Conservation (phyloP, 2,113 vertebrate genomes). For the Zosterops lateralis region DNA sequence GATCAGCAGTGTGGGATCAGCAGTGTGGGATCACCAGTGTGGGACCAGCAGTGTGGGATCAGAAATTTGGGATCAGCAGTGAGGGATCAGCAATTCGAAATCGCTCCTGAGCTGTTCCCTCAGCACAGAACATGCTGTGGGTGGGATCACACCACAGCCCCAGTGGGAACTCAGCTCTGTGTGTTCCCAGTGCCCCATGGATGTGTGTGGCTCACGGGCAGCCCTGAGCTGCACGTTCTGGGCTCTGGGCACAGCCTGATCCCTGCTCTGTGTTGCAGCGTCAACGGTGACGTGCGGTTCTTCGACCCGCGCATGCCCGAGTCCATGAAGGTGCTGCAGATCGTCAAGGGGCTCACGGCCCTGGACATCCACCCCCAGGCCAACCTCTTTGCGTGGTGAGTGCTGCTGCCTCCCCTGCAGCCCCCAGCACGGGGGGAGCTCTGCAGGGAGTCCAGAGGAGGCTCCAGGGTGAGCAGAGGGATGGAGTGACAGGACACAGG, state of each 20-base stretch:
- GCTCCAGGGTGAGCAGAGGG: not conserved
- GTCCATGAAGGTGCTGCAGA: conserved; percentile 91
- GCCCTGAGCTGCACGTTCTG: accelerated
- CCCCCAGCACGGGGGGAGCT: not conserved
- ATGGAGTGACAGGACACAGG: not conserved
- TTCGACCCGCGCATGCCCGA: conserved; percentile 90
- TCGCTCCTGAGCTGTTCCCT: not conserved
- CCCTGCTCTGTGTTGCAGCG: conserved; percentile 64
- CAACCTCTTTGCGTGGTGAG: conserved; percentile 94
- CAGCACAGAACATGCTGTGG: accelerated
- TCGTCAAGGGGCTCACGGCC: conserved; percentile 92
- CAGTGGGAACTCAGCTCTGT: accelerated
- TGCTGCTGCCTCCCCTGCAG: not conserved
- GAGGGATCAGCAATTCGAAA: not conserved
- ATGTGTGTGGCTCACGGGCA: accelerated
- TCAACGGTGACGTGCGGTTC: conserved; percentile 94
- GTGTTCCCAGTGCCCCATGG: accelerated
- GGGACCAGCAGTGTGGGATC: not conserved
- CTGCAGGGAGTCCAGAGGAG: not conserved
- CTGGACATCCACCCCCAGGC: conserved; percentile 96
- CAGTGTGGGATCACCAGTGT: no score
- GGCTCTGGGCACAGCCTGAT: not conserved
- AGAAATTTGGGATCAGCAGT: not conserved
- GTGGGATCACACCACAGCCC: accelerated
- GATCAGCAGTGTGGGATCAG: not conserved